These are phyloP conservation scores for Gadus chalcogrammus DNA, from an alignment of 2,113 vertebrate species.

Conservation along the genomic window DNA sequence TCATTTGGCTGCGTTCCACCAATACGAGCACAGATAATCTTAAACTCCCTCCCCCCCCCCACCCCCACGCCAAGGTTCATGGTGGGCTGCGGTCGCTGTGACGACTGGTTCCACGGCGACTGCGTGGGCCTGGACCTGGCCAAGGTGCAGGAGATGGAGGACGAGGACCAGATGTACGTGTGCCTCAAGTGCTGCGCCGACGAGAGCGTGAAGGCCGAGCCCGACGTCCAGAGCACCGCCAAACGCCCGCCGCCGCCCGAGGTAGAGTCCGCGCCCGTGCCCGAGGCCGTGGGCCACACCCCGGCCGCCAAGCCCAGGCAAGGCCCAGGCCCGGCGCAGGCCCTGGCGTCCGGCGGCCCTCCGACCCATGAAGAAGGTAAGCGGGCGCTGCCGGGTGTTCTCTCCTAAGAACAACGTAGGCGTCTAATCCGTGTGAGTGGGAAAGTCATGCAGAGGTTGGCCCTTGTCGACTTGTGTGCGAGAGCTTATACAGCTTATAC, in stretches of 20 bases:
- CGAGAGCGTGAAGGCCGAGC: slow-evolving; percentile 75
- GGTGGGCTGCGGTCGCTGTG: slow-evolving; percentile 96
- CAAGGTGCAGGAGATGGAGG: slow-evolving; percentile 93
- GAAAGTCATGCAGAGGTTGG: slow-evolving; percentile 7
- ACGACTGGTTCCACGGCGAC: slow-evolving; percentile 98
- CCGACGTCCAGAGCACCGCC: slow-evolving; percentile 51
- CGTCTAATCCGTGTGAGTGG: not conserved
- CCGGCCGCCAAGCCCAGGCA: slow-evolving; percentile 66
- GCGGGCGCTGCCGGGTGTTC: slow-evolving; percentile 22
- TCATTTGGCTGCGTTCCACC: too few species aligned
- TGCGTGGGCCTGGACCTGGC: slow-evolving; percentile 92
- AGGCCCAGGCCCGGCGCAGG: slow-evolving; percentile 66
- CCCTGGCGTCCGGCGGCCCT: slow-evolving; percentile 70
- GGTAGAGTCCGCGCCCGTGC: not conserved
- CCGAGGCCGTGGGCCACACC: slow-evolving; percentile 47
- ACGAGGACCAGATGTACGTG: slow-evolving; percentile 95
- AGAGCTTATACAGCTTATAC: slow-evolving; percentile 50
- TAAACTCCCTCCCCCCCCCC: too few species aligned
- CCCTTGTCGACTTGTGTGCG: slow-evolving; percentile 38
- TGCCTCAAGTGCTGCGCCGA: slow-evolving; percentile 94
- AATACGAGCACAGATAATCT: too few species aligned
- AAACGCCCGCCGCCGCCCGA: slow-evolving; percentile 37
- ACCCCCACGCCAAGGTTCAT: slow-evolving; percentile 82
- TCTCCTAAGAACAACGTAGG: too few species aligned
- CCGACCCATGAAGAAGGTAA: slow-evolving; percentile 72